A percentile compares a stretch with the other conserved stretches of the same genome.
phyloP scores from a whole-genome alignment of 2,797 vertebrate species.

The Dromococcyx pavoninus region DNA sequence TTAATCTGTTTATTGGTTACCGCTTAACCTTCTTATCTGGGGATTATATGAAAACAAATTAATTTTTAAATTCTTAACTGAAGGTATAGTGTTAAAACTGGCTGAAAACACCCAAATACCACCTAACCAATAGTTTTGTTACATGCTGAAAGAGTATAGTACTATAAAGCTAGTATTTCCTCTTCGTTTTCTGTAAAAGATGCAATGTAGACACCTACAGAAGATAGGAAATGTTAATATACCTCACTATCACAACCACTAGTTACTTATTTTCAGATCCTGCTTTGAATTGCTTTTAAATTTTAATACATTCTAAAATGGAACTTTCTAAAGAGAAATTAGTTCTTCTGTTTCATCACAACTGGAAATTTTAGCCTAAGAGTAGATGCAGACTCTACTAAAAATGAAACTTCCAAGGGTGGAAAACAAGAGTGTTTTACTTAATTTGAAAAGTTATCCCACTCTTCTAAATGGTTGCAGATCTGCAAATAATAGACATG shows the following conservation, averaged over 20 bases:
- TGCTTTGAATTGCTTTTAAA: neutral
- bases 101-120: fast-evolving
- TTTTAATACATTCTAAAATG: neutral
- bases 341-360: neutral
- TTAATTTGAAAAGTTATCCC: neutral
- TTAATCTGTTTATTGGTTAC: neutral
- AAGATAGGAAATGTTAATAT: neutral
- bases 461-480: neutral
- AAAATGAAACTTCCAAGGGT: neutral
- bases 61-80: neutral
- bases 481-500: neutral
- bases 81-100: neutral
- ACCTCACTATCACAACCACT: neutral
- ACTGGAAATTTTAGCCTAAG: neutral
- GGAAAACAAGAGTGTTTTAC: neutral
- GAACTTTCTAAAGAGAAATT: neutral
- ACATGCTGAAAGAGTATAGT: neutral
- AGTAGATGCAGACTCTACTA: neutral
- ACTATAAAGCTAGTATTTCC: neutral
- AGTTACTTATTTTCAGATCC: neutral
- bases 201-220: neutral
- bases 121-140: neutral
- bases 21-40: neutral
- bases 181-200: neutral
- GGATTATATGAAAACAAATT: neutral